These are phyloP conservation scores for Atopsyche davidsoni DNA, from an alignment of 1,140 invertebrate species.

Conservation along the genomic window DNA sequence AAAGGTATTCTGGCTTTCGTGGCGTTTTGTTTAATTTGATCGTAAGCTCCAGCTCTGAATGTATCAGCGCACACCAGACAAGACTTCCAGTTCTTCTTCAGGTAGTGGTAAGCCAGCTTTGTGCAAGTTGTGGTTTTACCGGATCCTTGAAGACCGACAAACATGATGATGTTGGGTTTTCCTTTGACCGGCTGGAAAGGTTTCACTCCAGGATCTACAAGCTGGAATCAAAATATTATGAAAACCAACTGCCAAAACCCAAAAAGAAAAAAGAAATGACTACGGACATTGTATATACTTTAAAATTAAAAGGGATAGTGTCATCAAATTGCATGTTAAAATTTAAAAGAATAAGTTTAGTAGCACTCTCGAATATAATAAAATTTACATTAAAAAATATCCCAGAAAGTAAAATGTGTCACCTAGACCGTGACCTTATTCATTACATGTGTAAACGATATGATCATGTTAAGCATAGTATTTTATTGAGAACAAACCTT, in stretches of 20 bases:
- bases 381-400: conserved; percentile 1
- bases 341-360: too few relatives aligned
- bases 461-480: too few relatives aligned
- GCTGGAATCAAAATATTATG: conserved; percentile 48
- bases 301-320: too few relatives aligned
- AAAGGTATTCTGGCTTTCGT: conserved; percentile 99
- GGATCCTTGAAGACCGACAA: conserved; percentile 97
- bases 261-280: too few relatives aligned
- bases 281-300: too few relatives aligned
- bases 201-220: conserved; percentile 98
- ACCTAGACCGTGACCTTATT: too few relatives aligned
- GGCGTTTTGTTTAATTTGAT: conserved; percentile 99
- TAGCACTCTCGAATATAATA: conserved; percentile 3
- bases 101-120: conserved; percentile 98
- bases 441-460: too few relatives aligned
- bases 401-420: too few relatives aligned
- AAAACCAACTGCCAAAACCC: background rate
- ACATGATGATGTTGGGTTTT: conserved; percentile 97
- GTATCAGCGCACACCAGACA: conserved; percentile 99
- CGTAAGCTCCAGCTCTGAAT: conserved; percentile 98
- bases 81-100: conserved; percentile 99
- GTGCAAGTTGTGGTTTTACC: conserved; percentile 99
- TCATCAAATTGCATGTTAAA: too few relatives aligned
- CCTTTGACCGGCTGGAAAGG: conserved; percentile 95
- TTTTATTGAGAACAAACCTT: conserved; percentile 59